Conservation (phyloP, 2,113 vertebrate species). For the Pseudolaguvia tuberculata region DNA sequence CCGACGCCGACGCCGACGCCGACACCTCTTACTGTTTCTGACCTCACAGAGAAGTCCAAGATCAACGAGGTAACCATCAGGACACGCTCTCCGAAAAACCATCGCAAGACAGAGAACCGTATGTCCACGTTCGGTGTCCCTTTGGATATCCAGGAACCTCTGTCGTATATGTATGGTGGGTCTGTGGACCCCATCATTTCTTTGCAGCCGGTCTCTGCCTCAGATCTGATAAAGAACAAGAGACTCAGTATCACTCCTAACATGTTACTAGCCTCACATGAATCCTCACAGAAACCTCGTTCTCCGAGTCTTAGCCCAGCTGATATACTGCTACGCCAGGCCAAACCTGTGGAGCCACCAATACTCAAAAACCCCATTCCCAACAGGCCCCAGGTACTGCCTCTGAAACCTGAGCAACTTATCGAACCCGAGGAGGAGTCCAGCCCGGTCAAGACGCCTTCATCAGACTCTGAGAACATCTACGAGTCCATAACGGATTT, state of each 20-base stretch:
- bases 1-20: slow-evolving; percentile 47
- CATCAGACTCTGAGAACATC: slow-evolving; percentile 67
- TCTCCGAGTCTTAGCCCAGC: slow-evolving; percentile 60
- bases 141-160: slow-evolving; percentile 56
- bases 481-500: slow-evolving; percentile 70
- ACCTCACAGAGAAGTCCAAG: slow-evolving; percentile 40
- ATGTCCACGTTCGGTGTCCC: slow-evolving; percentile 71
- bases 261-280: slow-evolving; percentile 16
- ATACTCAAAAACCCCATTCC: slow-evolving; percentile 38
- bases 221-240: slow-evolving; percentile 29
- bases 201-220: neutral
- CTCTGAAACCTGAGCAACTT: slow-evolving; percentile 31
- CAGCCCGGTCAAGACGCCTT: slow-evolving; percentile 26
- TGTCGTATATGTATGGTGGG: slow-evolving; percentile 24
- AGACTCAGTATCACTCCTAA: slow-evolving; percentile 15
- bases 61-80: slow-evolving; percentile 63
- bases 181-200: slow-evolving; percentile 31
- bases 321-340: slow-evolving; percentile 51
- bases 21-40: slow-evolving; percentile 43
- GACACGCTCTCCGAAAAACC: slow-evolving; percentile 40
- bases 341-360: slow-evolving; percentile 59
- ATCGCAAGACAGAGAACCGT: slow-evolving; percentile 65
- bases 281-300: slow-evolving; percentile 42
- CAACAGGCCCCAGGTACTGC: slow-evolving; percentile 1
- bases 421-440: slow-evolving; percentile 42